phyloP scores from a whole-genome alignment of 2,797 vertebrate species.

The Anas capensis region DNA sequence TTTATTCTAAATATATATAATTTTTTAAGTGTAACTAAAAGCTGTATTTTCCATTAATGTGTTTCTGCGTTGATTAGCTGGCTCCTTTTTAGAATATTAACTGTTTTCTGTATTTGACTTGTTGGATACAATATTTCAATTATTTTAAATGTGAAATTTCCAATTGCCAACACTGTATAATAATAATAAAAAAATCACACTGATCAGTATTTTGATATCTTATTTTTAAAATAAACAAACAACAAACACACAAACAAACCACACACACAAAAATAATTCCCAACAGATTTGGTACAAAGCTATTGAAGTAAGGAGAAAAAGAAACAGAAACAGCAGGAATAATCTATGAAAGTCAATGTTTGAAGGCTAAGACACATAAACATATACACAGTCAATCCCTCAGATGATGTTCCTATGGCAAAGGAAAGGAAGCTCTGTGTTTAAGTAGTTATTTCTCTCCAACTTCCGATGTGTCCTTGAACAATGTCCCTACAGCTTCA shows the following conservation, averaged over 20 bases:
- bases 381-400: background rate
- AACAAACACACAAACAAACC: too few species aligned
- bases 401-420: background rate
- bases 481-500: background rate
- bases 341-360: background rate
- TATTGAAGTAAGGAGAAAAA: constrained; percentile 14
- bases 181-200: constrained; percentile 35
- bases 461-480: background rate
- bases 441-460: background rate
- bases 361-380: constrained; percentile 36
- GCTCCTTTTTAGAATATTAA: constrained; percentile 83
- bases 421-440: constrained; percentile 41
- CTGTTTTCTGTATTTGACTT: constrained; percentile 87
- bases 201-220: background rate
- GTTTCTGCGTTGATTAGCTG: constrained; percentile 76
- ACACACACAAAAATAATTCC: background rate
- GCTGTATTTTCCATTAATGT: constrained; percentile 78
- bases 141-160: constrained; percentile 78
- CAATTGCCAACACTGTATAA: constrained; percentile 76
- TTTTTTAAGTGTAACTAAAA: constrained; percentile 78
- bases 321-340: constrained; percentile 33
- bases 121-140: constrained; percentile 88
- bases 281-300: background rate
- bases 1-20: constrained; percentile 81
- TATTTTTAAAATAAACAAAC: background rate